Evolutionary conservation across 2,797 vertebrate species (phyloP).

Genomic region (Rhinatrema bivittatum): DNA sequence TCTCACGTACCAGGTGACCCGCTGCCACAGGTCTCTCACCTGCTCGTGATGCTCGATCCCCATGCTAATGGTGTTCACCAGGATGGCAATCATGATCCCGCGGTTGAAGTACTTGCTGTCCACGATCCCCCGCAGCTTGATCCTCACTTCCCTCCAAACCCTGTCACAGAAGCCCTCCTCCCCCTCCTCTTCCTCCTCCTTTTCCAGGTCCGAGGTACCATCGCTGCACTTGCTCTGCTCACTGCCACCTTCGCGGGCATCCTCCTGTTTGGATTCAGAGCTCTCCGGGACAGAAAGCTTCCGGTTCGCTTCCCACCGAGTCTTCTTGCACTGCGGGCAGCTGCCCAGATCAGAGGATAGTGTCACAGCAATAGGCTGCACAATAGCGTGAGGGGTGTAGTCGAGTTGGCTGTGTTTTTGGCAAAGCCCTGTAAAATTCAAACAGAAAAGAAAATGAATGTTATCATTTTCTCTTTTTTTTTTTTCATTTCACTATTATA

Average conservation of each 20-base stretch:
- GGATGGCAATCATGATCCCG: slow-evolving; percentile 92
- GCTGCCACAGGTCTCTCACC: slow-evolving; percentile 63
- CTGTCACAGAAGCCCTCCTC: slow-evolving; percentile 50
- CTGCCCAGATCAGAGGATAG: slow-evolving; percentile 64
- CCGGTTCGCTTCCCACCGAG: slow-evolving; percentile 34
- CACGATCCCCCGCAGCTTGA: slow-evolving; percentile 86
- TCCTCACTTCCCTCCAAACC: slow-evolving; percentile 69
- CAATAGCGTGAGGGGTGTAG: slow-evolving; percentile 47
- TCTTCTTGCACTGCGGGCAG: slow-evolving; percentile 64
- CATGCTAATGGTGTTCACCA: slow-evolving; percentile 96
- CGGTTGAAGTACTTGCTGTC: slow-evolving; percentile 97
- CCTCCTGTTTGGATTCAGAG: slow-evolving; percentile 35
- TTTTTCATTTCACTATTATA: too few relatives aligned
- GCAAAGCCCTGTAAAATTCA: slow-evolving; percentile 58
- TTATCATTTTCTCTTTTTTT: too few relatives aligned
- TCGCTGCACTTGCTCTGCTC: slow-evolving; percentile 33
- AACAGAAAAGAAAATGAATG: background rate
- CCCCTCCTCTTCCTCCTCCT: slow-evolving; percentile 47
- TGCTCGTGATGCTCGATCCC: slow-evolving; percentile 94
- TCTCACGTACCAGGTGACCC: too few relatives aligned
- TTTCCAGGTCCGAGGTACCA: slow-evolving; percentile 32
- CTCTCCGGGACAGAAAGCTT: slow-evolving; percentile 37
- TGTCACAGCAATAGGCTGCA: slow-evolving; percentile 71
- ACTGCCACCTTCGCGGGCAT: slow-evolving; percentile 9
- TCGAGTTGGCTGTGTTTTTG: slow-evolving; percentile 68